phyloP scores from a whole-genome alignment of 1,140 invertebrate species.

The Drosophila tristis region DNA sequence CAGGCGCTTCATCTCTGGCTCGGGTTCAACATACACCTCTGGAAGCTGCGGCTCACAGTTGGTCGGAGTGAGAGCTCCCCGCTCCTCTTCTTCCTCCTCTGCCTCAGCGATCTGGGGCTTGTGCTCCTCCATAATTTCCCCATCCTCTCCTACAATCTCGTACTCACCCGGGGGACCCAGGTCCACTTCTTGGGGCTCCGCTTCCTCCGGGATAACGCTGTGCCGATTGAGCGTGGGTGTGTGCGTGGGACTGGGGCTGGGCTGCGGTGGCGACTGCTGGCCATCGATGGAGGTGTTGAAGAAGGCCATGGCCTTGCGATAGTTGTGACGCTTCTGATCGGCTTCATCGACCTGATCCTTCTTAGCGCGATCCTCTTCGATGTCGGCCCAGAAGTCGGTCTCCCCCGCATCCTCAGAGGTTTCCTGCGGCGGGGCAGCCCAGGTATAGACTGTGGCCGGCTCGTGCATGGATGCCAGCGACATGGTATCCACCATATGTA shows the following conservation, averaged over 20 bases:
- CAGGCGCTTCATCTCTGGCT: constrained; percentile 45
- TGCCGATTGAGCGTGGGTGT: constrained; percentile 31
- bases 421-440: constrained; percentile 19
- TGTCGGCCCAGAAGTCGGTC: constrained; percentile 70
- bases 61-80: constrained; percentile 57
- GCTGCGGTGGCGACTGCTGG: constrained; percentile 58
- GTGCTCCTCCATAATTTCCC: constrained; percentile 47
- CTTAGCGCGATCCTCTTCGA: constrained; percentile 55
- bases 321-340: constrained; percentile 74
- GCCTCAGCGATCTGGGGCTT: background rate
- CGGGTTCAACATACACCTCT: constrained; percentile 62
- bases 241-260: background rate
- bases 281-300: constrained; percentile 80
- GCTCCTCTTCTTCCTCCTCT: constrained; percentile 60
- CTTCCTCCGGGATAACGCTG: constrained; percentile 47
- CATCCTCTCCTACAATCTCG: constrained; percentile 56
- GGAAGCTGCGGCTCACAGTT: constrained; percentile 52
- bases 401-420: constrained; percentile 28
- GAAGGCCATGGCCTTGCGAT: constrained; percentile 79
- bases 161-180: constrained; percentile 60
- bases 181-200: constrained; percentile 40
- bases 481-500: constrained; percentile 60
- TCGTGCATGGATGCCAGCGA: constrained; percentile 75
- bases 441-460: constrained; percentile 64
- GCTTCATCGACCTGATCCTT: constrained; percentile 62